phyloP scores from a whole-genome alignment of 2,113 vertebrate species.

The Xiphophorus hellerii region DNA sequence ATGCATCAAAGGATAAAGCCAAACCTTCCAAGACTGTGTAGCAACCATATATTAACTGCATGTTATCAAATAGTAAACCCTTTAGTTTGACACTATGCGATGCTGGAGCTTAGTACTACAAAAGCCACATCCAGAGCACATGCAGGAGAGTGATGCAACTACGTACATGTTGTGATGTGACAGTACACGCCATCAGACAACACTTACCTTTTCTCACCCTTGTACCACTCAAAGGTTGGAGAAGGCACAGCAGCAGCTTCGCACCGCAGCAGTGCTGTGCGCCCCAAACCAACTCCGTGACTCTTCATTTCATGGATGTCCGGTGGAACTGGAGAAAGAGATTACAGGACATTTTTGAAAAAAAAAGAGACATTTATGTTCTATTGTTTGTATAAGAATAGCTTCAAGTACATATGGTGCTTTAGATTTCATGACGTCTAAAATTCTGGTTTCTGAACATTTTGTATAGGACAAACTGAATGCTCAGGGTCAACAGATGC shows the following conservation, averaged over 20 bases:
- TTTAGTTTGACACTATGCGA: not conserved
- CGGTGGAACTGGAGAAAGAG: constrained; percentile 86
- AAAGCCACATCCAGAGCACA: not conserved
- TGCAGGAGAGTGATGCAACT: not conserved
- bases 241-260: constrained; percentile 94
- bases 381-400: not conserved
- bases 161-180: not conserved
- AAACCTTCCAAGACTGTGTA: no score
- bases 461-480: constrained; percentile 37
- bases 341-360: not conserved
- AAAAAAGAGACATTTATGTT: not conserved
- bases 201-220: constrained; percentile 95
- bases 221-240: constrained; percentile 96
- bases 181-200: not conserved
- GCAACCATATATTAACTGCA: no score
- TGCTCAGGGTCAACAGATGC: constrained; percentile 33
- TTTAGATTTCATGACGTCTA: constrained; percentile 32
- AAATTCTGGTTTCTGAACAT: constrained; percentile 41
- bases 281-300: constrained; percentile 87
- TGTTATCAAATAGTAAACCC: not conserved
- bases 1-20: no score
- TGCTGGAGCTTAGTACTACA: no score
- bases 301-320: constrained; percentile 96
- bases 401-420: not conserved
- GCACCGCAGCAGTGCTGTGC: constrained; percentile 90